These are phyloP conservation scores for Tinamus major DNA, from an alignment of 2,797 vertebrate genomes.

Conservation along the genomic window DNA sequence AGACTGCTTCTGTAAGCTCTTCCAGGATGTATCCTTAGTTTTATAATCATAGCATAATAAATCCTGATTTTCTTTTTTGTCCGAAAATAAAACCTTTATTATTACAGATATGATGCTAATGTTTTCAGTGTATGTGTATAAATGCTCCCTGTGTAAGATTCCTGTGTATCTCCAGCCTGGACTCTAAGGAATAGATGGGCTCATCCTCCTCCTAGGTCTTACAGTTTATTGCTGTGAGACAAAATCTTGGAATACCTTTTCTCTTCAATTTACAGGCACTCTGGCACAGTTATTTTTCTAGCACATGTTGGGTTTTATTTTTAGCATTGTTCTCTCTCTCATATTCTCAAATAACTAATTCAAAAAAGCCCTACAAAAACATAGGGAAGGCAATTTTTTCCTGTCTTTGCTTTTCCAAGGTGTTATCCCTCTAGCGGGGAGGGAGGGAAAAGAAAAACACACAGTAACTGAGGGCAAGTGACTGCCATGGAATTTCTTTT, in stretches of 20 bases:
- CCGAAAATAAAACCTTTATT: not conserved
- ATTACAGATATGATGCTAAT: not conserved
- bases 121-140: not conserved
- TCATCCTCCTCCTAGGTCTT: not conserved
- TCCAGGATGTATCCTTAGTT: rapidly evolving
- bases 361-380: not conserved
- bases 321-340: not conserved
- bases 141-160: not conserved
- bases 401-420: not conserved
- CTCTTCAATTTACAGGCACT: not conserved
- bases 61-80: not conserved
- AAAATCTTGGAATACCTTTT: not conserved
- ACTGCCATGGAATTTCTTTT: not conserved
- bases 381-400: not conserved
- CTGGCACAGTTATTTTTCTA: not conserved
- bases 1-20: not conserved
- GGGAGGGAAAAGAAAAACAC: not conserved
- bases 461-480: not conserved
- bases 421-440: not conserved
- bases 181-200: not conserved
- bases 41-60: not conserved
- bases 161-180: not conserved
- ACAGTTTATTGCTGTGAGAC: not conserved
- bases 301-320: not conserved
- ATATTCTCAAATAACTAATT: not conserved